Evolutionary conservation across 2,888 invertebrate species (phyloP).

Genomic region (Perithous albicinctus): DNA sequence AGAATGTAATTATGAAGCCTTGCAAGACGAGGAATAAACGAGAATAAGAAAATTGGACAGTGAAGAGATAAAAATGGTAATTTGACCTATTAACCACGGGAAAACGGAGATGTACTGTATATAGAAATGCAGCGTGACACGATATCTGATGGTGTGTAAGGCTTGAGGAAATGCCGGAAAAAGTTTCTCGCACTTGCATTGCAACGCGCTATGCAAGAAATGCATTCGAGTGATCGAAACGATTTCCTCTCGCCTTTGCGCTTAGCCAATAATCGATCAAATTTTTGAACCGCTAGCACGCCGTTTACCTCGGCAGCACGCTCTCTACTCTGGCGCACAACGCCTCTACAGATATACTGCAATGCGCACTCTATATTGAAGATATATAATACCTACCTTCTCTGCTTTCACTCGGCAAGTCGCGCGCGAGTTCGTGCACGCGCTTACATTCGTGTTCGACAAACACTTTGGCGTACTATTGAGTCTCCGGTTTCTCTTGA

Average conservation of each 20-base stretch:
- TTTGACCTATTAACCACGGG: conserved; percentile 44
- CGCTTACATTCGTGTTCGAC: conserved; percentile 53
- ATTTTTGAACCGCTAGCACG: conserved; percentile 54
- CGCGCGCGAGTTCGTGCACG: conserved; percentile 43
- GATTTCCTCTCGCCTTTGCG: conserved; percentile 58
- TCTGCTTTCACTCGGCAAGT: conserved; percentile 54
- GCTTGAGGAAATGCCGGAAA: conserved; percentile 61
- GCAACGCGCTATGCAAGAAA: conserved; percentile 36
- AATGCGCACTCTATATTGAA: background rate
- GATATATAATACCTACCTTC: conserved; percentile 42
- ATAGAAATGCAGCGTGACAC: conserved; percentile 41
- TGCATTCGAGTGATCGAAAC: conserved; percentile 54
- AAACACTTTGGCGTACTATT: conserved; percentile 12
- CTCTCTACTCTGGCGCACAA: conserved; percentile 48
- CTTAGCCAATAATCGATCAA: conserved; percentile 66
- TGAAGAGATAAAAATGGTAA: conserved; percentile 28
- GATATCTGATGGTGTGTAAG: conserved; percentile 16
- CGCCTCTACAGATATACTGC: conserved; percentile 14
- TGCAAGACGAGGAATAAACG: no score
- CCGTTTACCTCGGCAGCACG: conserved; percentile 57
- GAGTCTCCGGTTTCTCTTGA: conserved; percentile 28
- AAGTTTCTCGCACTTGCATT: conserved; percentile 59
- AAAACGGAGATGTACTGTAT: conserved; percentile 26
- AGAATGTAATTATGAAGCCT: background rate
- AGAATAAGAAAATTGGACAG: background rate